Conservation (phyloP, 2,113 vertebrate genomes). For the Proterorhinus semilunaris region DNA sequence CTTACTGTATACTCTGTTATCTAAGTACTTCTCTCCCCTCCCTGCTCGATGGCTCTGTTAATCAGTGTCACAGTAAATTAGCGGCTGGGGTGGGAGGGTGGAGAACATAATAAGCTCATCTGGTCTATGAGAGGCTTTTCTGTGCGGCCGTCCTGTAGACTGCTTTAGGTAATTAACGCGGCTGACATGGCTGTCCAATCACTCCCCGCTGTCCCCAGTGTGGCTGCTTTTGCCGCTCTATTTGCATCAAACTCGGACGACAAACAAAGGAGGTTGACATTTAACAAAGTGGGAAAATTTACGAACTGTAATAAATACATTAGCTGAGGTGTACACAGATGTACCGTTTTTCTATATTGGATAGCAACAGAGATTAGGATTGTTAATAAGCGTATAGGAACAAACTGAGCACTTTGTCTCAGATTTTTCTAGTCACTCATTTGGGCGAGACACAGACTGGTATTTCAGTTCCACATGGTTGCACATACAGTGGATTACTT, state of each 20-base stretch:
- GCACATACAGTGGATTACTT: not conserved
- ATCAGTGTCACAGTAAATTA: conserved; percentile 70
- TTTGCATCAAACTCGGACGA: conserved; percentile 39
- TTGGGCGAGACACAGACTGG: not conserved
- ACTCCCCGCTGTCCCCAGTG: conserved; percentile 25
- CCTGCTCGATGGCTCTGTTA: conserved; percentile 45
- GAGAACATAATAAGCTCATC: conserved; percentile 56
- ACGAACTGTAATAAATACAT: conserved; percentile 40
- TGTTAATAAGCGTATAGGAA: too few relatives aligned
- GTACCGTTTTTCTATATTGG: not conserved
- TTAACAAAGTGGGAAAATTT: conserved; percentile 20
- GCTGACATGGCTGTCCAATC: conserved; percentile 14
- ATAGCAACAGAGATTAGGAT: too few relatives aligned
- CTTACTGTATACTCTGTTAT: not conserved
- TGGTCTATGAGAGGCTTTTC: conserved; percentile 41
- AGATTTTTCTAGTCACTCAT: too few relatives aligned
- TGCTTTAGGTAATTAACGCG: conserved; percentile 58
- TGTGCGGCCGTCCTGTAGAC: conserved; percentile 36
- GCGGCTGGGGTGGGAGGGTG: conserved; percentile 32
- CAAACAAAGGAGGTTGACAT: conserved; percentile 24
- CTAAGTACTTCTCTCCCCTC: conserved; percentile 8
- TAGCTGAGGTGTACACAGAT: conserved; percentile 16
- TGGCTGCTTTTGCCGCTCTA: conserved; percentile 46
- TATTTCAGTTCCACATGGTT: not conserved
- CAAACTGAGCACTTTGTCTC: too few relatives aligned